Percentiles rank a stretch among this genome's conserved stretches.
Conservation (phyloP, 2,113 vertebrate species). For the Mystacornis crossleyi region DNA sequence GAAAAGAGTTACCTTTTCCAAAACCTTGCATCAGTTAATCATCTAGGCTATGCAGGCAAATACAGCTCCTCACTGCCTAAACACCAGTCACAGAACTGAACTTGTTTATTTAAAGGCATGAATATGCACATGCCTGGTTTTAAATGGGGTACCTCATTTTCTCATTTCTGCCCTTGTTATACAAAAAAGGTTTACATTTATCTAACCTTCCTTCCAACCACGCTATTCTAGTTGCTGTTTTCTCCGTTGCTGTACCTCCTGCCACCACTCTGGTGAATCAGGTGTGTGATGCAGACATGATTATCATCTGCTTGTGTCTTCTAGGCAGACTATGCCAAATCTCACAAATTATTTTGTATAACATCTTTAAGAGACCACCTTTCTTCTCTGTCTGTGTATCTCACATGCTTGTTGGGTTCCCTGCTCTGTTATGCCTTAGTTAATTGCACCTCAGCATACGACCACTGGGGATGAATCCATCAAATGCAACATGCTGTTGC, state of each 20-base stretch:
- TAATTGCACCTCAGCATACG: not conserved
- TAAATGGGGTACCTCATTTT: not conserved
- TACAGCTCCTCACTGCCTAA: not conserved
- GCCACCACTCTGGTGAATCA: not conserved
- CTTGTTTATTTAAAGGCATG: not conserved
- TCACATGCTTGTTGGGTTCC: not conserved
- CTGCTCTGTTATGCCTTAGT: not conserved
- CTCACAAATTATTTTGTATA: not conserved
- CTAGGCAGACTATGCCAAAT: not conserved
- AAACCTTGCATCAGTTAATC: not conserved
- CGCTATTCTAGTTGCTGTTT: not conserved
- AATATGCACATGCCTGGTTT: not conserved
- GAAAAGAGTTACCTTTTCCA: not conserved
- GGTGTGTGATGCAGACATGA: not conserved
- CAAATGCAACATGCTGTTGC: not conserved
- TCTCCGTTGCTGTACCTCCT: not conserved
- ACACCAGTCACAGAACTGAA: not conserved
- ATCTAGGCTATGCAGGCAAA: not conserved
- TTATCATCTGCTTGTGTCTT: not conserved
- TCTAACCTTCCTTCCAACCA: not conserved
- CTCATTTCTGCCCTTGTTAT: not conserved
- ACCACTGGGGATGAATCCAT: not conserved
- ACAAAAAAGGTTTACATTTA: not conserved
- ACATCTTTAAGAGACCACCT: not conserved
- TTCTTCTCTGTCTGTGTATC: not conserved